Evolutionary conservation across 2,888 invertebrate species (phyloP).

Genomic region (Dolichopus griseipennis): DNA sequence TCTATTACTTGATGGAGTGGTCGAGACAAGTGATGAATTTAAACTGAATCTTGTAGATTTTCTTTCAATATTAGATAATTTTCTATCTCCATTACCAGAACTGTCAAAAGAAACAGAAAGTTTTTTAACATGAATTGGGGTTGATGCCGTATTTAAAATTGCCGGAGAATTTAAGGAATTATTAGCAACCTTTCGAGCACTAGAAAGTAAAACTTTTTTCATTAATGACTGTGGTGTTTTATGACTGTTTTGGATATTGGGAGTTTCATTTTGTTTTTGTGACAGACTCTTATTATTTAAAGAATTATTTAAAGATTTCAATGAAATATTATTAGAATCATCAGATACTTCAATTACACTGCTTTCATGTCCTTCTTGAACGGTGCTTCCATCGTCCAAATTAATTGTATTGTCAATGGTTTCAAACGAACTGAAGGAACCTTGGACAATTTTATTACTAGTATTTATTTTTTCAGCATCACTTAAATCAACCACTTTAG

Average conservation of each 20-base stretch:
- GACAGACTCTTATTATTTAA: conserved; percentile 20
- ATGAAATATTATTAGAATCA: conserved; percentile 18
- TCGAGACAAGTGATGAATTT: too few species aligned
- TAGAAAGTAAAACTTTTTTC: conserved; percentile 35
- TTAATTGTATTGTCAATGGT: conserved; percentile 27
- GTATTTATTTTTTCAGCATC: too few species aligned
- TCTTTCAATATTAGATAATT: too few species aligned
- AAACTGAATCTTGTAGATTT: too few species aligned
- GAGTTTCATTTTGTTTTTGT: conserved; percentile 13
- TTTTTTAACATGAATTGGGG: conserved; percentile 17
- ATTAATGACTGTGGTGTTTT: conserved; percentile 35
- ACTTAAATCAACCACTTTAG: too few species aligned
- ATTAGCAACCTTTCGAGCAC: conserved; percentile 31
- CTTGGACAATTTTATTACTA: too few species aligned
- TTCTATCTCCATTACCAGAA: conserved; percentile 8
- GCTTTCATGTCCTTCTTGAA: conserved; percentile 24
- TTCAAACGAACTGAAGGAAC: conserved; percentile 22
- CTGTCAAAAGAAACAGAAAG: conserved; percentile 8
- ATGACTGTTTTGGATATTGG: conserved; percentile 26
- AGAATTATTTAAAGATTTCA: conserved; percentile 4
- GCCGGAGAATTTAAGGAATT: neutral
- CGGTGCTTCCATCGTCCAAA: neutral
- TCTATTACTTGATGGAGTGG: too few species aligned
- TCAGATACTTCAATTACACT: conserved; percentile 30
- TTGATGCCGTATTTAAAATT: neutral